A percentile compares a stretch with the other conserved stretches of the same genome.
phyloP scores from a whole-genome alignment of 2,888 invertebrate genomes.

The Mythimna impura region DNA sequence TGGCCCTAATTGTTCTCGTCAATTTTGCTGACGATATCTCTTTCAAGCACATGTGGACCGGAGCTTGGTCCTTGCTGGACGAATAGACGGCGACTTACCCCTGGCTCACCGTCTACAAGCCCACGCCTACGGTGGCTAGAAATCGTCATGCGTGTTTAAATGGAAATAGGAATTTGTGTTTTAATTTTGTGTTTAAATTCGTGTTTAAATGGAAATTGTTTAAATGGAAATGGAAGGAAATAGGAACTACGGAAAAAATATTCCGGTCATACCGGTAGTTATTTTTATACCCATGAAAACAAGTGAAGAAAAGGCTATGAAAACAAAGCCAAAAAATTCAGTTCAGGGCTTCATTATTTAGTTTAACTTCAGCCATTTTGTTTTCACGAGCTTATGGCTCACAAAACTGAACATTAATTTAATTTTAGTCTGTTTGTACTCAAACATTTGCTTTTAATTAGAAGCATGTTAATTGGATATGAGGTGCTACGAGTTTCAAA shows the following conservation, averaged over 20 bases:
- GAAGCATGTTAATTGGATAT: background rate
- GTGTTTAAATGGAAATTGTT: too few species aligned
- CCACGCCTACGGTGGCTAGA: too few species aligned
- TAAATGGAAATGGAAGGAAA: too few species aligned
- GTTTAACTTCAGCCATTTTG: conserved; percentile 7
- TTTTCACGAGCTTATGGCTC: background rate
- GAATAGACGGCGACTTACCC: too few species aligned
- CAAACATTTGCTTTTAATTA: conserved; percentile 26
- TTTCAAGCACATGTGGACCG: too few species aligned
- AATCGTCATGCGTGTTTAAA: too few species aligned
- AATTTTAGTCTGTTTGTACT: conserved; percentile 6
- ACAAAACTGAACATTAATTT: conserved; percentile 11
- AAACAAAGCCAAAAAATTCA: background rate
- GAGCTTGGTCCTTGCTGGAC: too few species aligned
- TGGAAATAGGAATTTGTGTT: too few species aligned
- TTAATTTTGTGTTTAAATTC: too few species aligned
- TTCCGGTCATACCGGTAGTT: background rate
- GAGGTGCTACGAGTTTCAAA: background rate
- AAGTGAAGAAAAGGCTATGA: background rate
- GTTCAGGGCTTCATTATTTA: background rate
- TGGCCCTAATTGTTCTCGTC: too few species aligned
- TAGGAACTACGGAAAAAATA: background rate
- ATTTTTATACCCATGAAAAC: background rate
- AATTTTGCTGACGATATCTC: too few species aligned
- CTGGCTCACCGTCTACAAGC: too few species aligned